A percentile compares a stretch with the other conserved stretches of the same genome.
Conservation (phyloP, 2,797 vertebrate genomes). For the Macropus fuliginosus region DNA sequence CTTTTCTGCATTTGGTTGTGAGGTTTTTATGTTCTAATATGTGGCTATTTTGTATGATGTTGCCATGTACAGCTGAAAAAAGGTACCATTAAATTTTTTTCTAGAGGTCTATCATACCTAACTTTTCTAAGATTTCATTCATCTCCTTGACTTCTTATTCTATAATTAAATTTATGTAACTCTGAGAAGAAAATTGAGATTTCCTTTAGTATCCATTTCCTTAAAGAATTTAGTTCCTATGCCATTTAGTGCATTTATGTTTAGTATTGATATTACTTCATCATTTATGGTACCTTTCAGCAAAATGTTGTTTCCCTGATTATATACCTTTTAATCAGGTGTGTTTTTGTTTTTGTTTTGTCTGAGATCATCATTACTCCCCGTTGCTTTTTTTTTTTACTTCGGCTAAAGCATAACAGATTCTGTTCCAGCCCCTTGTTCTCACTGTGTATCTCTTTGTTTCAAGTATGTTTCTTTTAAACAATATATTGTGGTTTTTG, state of each 20-base stretch:
- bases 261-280: background rate
- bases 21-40: no score
- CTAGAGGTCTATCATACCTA: no score
- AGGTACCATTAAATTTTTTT: no score
- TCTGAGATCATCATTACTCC: background rate
- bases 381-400: background rate
- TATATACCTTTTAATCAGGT: background rate
- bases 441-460: no score
- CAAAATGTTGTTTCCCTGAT: background rate
- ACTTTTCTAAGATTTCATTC: no score
- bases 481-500: no score
- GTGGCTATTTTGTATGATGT: no score
- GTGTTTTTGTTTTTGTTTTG: background rate
- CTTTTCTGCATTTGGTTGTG: no score
- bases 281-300: background rate
- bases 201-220: background rate
- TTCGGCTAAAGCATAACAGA: background rate
- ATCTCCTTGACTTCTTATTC: no score
- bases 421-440: no score
- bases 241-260: background rate
- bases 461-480: no score
- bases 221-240: background rate
- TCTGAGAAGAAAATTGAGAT: background rate
- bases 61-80: no score
- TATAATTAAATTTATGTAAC: background rate